phyloP scores from a whole-genome alignment of 2,113 vertebrate genomes.

The Xenotilapia caudafasciata region DNA sequence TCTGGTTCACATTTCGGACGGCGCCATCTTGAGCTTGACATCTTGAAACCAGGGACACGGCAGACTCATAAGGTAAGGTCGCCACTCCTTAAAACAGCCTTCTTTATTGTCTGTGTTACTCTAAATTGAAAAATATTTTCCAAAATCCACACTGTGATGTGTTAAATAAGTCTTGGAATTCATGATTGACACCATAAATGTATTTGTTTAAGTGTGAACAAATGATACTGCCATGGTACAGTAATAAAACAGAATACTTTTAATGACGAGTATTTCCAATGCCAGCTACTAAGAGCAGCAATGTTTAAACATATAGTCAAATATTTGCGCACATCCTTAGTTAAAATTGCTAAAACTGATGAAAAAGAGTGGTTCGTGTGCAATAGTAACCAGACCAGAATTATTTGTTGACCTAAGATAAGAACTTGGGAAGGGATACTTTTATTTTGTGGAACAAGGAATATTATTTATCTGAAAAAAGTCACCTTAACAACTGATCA shows the following conservation, averaged over 20 bases:
- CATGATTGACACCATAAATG: not conserved
- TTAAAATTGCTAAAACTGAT: not conserved
- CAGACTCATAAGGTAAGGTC: not conserved
- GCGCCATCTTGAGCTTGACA: not conserved
- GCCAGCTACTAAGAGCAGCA: not conserved
- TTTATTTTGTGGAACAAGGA: not conserved
- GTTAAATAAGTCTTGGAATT: not conserved
- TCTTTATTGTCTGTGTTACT: not conserved
- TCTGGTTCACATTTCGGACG: not conserved
- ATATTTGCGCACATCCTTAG: fast-evolving
- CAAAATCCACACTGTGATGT: fast-evolving
- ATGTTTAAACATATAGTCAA: not conserved
- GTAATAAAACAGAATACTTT: not conserved
- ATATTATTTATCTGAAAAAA: not conserved
- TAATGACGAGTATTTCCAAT: not conserved
- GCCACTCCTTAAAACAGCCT: not conserved
- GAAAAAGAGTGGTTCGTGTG: not conserved
- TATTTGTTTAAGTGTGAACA: fast-evolving
- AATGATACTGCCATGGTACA: fast-evolving
- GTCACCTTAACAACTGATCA: not conserved
- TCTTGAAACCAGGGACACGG: not conserved
- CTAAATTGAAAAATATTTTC: not conserved
- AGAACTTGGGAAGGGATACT: not conserved
- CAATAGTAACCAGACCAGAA: not conserved
- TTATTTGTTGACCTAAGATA: not conserved